Conservation (phyloP, 2,797 vertebrate species). For the Gadopsis marmoratus region DNA sequence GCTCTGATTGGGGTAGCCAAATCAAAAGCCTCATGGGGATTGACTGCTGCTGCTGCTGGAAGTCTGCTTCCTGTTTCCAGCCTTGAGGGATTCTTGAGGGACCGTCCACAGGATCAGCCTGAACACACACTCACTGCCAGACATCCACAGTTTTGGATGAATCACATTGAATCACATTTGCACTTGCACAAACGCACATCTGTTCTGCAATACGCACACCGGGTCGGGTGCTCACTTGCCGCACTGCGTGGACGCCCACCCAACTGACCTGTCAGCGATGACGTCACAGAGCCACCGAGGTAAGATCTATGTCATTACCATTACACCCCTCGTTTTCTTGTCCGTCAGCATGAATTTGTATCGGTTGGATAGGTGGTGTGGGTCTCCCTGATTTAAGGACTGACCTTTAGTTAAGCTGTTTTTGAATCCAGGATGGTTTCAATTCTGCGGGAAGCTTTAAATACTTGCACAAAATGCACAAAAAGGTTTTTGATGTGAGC, state of each 20-base stretch:
- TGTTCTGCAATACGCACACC: constrained; percentile 1
- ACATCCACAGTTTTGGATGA: constrained; percentile 34
- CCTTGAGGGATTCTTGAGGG: constrained; percentile 50
- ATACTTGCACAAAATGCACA: not conserved
- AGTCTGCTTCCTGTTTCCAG: constrained; percentile 70
- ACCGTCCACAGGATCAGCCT: constrained; percentile 39
- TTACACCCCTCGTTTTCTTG: not conserved
- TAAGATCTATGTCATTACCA: constrained; percentile 44
- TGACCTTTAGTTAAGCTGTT: not conserved
- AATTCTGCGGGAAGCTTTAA: not conserved
- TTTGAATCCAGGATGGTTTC: not conserved
- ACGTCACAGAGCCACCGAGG: constrained; percentile 83
- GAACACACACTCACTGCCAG: constrained; percentile 17
- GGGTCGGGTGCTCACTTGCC: not conserved
- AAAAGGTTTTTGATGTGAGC: not conserved
- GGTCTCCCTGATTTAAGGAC: not conserved
- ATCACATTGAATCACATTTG: constrained; percentile 36
- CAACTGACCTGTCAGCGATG: constrained; percentile 64
- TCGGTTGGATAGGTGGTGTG: not conserved
- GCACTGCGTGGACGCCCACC: constrained; percentile 23
- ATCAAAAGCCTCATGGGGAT: constrained; percentile 73
- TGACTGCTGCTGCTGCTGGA: constrained; percentile 66
- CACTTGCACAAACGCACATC: constrained; percentile 22
- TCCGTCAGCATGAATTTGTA: not conserved
- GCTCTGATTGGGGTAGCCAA: constrained; percentile 61